Conservation (phyloP, 2,113 vertebrate species). For the Canis aureus region DNA sequence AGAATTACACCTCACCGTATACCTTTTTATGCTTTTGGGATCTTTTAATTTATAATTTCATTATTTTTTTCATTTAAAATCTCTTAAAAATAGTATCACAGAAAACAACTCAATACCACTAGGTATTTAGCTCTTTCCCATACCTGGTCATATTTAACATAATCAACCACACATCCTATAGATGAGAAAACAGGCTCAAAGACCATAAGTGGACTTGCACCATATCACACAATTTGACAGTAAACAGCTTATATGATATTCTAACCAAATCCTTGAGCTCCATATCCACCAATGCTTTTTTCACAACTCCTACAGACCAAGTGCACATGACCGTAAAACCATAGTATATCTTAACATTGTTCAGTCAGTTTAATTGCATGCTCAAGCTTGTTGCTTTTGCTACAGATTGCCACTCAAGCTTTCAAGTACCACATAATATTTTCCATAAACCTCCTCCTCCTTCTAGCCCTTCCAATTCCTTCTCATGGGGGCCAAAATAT, state of each 20-base stretch:
- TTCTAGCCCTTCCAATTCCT: background rate
- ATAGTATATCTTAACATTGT: background rate
- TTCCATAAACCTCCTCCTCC: background rate
- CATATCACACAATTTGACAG: background rate
- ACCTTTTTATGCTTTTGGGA: background rate
- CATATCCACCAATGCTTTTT: background rate
- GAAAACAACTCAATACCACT: background rate
- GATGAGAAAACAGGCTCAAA: background rate
- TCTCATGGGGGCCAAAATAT: background rate
- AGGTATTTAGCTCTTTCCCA: background rate
- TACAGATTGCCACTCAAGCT: background rate
- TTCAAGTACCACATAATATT: background rate
- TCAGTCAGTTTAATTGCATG: background rate
- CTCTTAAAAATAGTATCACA: background rate
- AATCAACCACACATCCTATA: background rate
- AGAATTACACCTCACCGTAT: background rate
- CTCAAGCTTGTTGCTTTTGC: background rate
- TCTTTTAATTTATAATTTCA: constrained; percentile 23
- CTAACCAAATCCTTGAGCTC: background rate
- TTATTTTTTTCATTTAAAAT: constrained; percentile 22
- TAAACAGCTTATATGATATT: background rate
- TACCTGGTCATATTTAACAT: background rate
- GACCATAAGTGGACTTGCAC: background rate
- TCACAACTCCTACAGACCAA: background rate
- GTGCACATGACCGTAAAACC: background rate